These are phyloP conservation scores for Rhinella marina DNA, from an alignment of 2,797 vertebrate species.

Conservation along the genomic window DNA sequence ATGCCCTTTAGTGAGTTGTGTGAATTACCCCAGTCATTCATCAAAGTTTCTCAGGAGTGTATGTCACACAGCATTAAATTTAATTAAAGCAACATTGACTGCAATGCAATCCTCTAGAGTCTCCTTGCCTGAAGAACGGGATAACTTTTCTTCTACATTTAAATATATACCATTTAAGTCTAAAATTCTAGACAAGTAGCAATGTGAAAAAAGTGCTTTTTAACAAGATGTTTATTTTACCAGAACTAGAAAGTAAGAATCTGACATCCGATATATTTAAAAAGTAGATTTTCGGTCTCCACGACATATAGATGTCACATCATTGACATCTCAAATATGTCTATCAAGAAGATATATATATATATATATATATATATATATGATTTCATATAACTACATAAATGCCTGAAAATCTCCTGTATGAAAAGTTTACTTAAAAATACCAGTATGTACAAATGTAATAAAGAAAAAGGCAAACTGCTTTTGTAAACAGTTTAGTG, in stretches of 20 bases:
- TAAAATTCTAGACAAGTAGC: conserved; percentile 24
- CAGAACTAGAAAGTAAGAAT: conserved; percentile 10
- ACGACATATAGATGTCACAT: conserved; percentile 20
- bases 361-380: not conserved
- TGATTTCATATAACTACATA: not conserved
- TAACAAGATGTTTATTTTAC: conserved; percentile 54
- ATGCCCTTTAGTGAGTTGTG: conserved; percentile 81
- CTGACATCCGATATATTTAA: conserved; percentile 49
- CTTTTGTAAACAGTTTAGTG: too few species aligned
- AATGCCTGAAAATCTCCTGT: too few species aligned
- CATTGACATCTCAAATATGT: not conserved
- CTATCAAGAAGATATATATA: not conserved
- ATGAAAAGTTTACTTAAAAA: too few species aligned
- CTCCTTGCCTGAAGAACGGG: conserved; percentile 79
- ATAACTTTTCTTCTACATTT: conserved; percentile 72
- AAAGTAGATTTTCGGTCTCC: not conserved
- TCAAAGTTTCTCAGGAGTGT: conserved; percentile 83
- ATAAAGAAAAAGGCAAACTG: too few species aligned
- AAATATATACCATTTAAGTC: conserved; percentile 69
- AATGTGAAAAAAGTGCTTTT: conserved; percentile 44
- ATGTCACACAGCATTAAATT: conserved; percentile 88
- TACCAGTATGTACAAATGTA: too few species aligned
- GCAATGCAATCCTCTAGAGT: conserved; percentile 80
- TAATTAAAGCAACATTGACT: conserved; percentile 92
- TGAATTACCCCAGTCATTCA: conserved; percentile 85